Conservation (phyloP, 2,888 invertebrate genomes). For the Orchestes rusci region DNA sequence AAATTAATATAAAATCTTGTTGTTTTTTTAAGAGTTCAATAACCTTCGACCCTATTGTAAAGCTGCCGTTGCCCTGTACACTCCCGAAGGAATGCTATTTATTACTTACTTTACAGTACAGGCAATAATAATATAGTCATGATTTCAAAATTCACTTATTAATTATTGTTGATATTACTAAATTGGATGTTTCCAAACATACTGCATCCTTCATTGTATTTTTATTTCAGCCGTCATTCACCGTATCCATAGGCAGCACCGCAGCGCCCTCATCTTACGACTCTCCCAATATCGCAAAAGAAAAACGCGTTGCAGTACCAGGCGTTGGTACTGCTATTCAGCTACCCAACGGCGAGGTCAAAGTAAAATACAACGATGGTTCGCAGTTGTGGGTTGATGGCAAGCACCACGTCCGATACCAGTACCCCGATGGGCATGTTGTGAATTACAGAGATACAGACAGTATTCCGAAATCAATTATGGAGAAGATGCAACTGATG, state of each 20-base stretch:
- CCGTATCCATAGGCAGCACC: constrained; percentile 34
- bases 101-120: no score
- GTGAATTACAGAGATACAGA: constrained; percentile 38
- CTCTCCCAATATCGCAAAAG: constrained; percentile 30
- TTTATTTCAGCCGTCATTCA: constrained; percentile 39
- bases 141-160: no score
- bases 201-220: no score
- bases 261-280: no score
- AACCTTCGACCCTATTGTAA: no score
- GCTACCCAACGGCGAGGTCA: constrained; percentile 39
- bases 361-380: constrained; percentile 39
- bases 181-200: no score
- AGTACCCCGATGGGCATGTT: constrained; percentile 37
- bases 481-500: constrained; percentile 46
- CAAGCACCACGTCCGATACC: constrained; percentile 37
- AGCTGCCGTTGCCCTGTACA: no score
- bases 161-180: no score
- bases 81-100: no score
- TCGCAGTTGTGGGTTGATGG: constrained; percentile 41
- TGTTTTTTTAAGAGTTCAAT: no score
- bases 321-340: constrained; percentile 41
- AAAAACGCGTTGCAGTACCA: constrained; percentile 37
- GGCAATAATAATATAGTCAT: no score
- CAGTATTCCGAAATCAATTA: constrained; percentile 39
- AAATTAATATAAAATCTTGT: no score